phyloP scores from a whole-genome alignment of 2,113 vertebrate genomes.

The Brachyhypopomus gauderio region DNA sequence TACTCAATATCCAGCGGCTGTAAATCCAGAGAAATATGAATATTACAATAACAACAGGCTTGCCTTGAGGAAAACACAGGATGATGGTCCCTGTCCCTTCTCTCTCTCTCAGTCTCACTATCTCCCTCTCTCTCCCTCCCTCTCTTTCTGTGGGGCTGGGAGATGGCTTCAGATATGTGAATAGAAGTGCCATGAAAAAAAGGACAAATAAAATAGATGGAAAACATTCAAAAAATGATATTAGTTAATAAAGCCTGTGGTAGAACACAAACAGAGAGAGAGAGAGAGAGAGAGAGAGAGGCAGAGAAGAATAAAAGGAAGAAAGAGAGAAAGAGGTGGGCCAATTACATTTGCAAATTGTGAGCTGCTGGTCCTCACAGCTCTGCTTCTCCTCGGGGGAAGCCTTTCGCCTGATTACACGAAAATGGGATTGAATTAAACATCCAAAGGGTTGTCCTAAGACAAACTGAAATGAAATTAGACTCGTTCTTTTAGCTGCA shows the following conservation, averaged over 20 bases:
- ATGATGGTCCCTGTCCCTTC: slow-evolving; percentile 26
- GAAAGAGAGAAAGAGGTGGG: slow-evolving; percentile 80
- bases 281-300: slow-evolving; percentile 30
- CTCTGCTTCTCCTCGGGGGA: slow-evolving; percentile 90
- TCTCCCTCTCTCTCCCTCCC: neutral
- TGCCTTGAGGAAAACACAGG: slow-evolving; percentile 88
- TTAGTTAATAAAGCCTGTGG: slow-evolving; percentile 87
- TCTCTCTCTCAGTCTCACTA: slow-evolving; percentile 17
- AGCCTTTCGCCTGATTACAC: slow-evolving; percentile 94
- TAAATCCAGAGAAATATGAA: slow-evolving; percentile 98
- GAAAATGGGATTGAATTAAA: slow-evolving; percentile 99
- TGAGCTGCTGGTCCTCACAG: slow-evolving; percentile 83
- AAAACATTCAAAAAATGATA: slow-evolving; percentile 84
- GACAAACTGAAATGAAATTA: slow-evolving; percentile 95
- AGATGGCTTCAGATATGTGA: slow-evolving; percentile 79
- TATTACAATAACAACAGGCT: slow-evolving; percentile 94
- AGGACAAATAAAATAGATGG: slow-evolving; percentile 73
- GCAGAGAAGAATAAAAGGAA: slow-evolving; percentile 42
- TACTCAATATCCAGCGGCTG: slow-evolving; percentile 99
- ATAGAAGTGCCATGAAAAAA: slow-evolving; percentile 72
- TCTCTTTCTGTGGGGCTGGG: neutral
- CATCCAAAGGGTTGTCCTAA: slow-evolving; percentile 93
- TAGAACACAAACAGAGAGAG: slow-evolving; percentile 57
- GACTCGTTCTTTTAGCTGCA: slow-evolving; percentile 82
- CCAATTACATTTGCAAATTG: slow-evolving; percentile 97